A percentile compares a stretch with the other conserved stretches of the same genome.
phyloP scores from a whole-genome alignment of 2,797 vertebrate species.

The Sphaeramia orbicularis region DNA sequence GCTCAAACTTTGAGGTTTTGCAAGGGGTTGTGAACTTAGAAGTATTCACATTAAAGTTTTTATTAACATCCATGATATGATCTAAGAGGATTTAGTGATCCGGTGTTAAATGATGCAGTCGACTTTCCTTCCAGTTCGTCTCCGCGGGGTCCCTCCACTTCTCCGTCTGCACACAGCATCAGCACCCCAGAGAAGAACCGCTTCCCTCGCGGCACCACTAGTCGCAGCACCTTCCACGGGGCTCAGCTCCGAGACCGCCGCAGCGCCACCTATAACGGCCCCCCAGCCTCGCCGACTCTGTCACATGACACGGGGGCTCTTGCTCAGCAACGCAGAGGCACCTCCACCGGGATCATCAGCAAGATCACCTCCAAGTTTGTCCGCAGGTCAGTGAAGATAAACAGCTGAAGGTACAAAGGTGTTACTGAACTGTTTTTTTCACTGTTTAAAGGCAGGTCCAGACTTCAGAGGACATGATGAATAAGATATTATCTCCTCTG shows the following conservation, averaged over 20 bases:
- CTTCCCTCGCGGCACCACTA: slow-evolving; percentile 96
- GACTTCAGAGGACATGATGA: too few relatives aligned
- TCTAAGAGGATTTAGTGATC: too few relatives aligned
- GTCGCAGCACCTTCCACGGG: slow-evolving; percentile 97
- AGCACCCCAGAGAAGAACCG: slow-evolving; percentile 97
- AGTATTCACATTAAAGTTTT: too few relatives aligned
- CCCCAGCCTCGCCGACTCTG: slow-evolving; percentile 92
- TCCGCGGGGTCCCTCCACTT: slow-evolving; percentile 91
- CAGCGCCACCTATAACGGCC: slow-evolving; percentile 96
- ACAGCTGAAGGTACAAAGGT: background rate
- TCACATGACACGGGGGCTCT: slow-evolving; percentile 94
- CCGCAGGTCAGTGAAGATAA: slow-evolving; percentile 90
- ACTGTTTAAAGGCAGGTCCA: too few relatives aligned
- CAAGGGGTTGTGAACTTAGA: too few relatives aligned
- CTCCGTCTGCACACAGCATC: slow-evolving; percentile 97
- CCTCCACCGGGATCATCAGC: slow-evolving; percentile 96
- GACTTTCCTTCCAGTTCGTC: slow-evolving; percentile 75
- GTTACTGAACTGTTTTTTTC: background rate
- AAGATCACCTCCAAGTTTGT: slow-evolving; percentile 99
- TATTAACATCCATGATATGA: too few relatives aligned
- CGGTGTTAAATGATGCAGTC: too few relatives aligned
- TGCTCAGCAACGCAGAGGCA: slow-evolving; percentile 92
- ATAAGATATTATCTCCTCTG: too few relatives aligned
- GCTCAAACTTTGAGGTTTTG: too few relatives aligned
- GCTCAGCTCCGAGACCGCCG: slow-evolving; percentile 97